These are phyloP conservation scores for Megaceryle maxima DNA, from an alignment of 2,113 vertebrate species.

Conservation along the genomic window DNA sequence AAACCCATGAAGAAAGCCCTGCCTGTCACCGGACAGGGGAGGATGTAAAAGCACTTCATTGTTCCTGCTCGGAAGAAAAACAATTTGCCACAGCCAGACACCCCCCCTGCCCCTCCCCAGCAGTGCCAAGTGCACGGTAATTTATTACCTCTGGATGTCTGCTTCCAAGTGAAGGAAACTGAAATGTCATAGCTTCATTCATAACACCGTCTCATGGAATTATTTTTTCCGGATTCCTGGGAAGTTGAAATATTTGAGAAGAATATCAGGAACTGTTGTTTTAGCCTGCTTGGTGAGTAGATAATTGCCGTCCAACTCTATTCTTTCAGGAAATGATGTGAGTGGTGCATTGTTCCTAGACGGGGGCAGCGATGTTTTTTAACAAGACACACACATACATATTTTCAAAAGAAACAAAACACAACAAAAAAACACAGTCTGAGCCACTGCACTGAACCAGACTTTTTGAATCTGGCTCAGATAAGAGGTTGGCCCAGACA, in stretches of 20 bases:
- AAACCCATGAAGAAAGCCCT: conserved; percentile 19
- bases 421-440: conserved; percentile 37
- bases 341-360: conserved; percentile 74
- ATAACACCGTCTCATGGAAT: conserved; percentile 75
- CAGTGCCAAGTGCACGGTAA: not conserved
- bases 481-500: conserved; percentile 77
- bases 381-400: conserved; percentile 47
- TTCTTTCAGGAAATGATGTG: conserved; percentile 82
- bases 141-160: conserved; percentile 65
- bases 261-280: conserved; percentile 86
- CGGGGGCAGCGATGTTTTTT: conserved; percentile 58
- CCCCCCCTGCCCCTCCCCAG: not conserved
- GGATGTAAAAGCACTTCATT: conserved; percentile 14
- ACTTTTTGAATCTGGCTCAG: conserved; percentile 67
- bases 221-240: conserved; percentile 88
- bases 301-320: conserved; percentile 81
- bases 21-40: not conserved
- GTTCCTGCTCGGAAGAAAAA: conserved; percentile 48
- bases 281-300: conserved; percentile 77
- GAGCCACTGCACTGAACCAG: conserved; percentile 58
- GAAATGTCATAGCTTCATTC: conserved; percentile 79
- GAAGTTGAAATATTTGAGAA: conserved; percentile 84
- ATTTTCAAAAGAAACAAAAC: conserved; percentile 66
- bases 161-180: conserved; percentile 62
- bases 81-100: conserved; percentile 27